A percentile compares a stretch with the other conserved stretches of the same genome.
Evolutionary conservation across 1,140 invertebrate genomes (phyloP).

Genomic region (Semibalanus balanoides): DNA sequence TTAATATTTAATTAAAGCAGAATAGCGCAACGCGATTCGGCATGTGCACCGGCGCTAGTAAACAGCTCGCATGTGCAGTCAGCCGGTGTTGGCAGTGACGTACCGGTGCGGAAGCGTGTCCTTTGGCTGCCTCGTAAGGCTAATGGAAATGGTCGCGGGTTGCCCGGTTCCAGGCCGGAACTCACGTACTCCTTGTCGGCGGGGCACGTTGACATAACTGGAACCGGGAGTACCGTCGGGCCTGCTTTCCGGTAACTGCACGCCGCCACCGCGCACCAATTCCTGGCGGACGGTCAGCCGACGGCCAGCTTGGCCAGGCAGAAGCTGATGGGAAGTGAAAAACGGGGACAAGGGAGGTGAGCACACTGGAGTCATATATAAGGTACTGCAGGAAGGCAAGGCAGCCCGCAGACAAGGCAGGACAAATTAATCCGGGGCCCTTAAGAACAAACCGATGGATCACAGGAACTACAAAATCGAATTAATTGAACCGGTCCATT

Average conservation of each 20-base stretch:
- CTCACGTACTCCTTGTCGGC: constrained; percentile 27
- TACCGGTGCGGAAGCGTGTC: constrained; percentile 28
- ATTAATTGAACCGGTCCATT: too few species aligned
- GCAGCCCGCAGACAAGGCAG: too few species aligned
- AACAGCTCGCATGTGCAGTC: too few species aligned
- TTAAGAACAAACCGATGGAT: too few species aligned
- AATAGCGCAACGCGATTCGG: too few species aligned
- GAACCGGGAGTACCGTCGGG: constrained; percentile 26
- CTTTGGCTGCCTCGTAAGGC: constrained; percentile 27
- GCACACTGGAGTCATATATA: too few species aligned
- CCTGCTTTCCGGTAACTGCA: constrained; percentile 13
- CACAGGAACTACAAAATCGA: too few species aligned
- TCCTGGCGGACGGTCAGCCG: not conserved
- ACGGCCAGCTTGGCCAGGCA: not conserved
- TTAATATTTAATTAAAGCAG: too few species aligned
- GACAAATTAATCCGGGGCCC: too few species aligned
- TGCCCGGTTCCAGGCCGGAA: constrained; percentile 30
- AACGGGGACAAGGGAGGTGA: not conserved
- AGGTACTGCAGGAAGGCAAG: too few species aligned
- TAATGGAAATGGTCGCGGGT: constrained; percentile 28
- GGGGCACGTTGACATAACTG: constrained; percentile 30
- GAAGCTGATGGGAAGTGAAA: not conserved
- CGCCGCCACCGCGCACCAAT: not conserved
- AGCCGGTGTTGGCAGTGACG: not conserved
- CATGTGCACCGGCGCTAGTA: too few species aligned